Evolutionary conservation across 2,113 vertebrate genomes (phyloP).

Genomic region (Dolichallabes microphthalmus): DNA sequence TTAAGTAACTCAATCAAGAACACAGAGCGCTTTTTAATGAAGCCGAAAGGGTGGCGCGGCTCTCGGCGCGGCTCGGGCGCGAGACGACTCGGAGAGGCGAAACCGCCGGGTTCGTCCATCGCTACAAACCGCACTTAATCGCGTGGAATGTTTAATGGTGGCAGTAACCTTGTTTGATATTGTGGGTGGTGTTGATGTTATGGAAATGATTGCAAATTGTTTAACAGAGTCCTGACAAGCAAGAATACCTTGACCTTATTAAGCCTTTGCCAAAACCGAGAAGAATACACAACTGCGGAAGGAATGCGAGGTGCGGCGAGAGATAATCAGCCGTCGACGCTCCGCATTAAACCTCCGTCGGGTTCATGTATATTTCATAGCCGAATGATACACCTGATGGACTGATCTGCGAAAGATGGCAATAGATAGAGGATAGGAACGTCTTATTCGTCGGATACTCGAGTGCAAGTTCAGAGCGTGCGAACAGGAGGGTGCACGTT

Average conservation of each 20-base stretch:
- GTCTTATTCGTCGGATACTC: not conserved
- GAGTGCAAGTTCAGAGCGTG: not conserved
- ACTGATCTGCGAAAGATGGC: slow-evolving; percentile 2
- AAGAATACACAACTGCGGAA: slow-evolving; percentile 62
- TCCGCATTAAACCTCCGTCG: slow-evolving; percentile 26
- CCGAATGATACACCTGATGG: slow-evolving; percentile 12
- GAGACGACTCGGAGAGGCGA: slow-evolving; percentile 40
- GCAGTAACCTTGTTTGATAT: slow-evolving; percentile 74
- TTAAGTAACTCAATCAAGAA: slow-evolving; percentile 52
- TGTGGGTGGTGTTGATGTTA: slow-evolving; percentile 72
- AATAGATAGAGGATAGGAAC: not conserved
- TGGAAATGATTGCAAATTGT: slow-evolving; percentile 80
- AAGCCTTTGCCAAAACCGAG: slow-evolving; percentile 62
- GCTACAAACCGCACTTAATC: slow-evolving; percentile 29
- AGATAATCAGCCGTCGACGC: slow-evolving; percentile 57
- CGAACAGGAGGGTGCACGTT: slow-evolving; percentile 64
- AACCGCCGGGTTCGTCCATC: slow-evolving; percentile 40
- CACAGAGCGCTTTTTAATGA: slow-evolving; percentile 40
- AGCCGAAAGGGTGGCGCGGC: slow-evolving; percentile 6
- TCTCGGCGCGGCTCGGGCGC: slow-evolving; percentile 4
- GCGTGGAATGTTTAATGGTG: slow-evolving; percentile 54
- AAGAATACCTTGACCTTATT: slow-evolving; percentile 69
- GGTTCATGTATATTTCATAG: slow-evolving; percentile 7
- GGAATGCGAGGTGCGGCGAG: slow-evolving; percentile 59
- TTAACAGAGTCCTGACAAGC: slow-evolving; percentile 72